Base-by-base conservation (phyloP, 2,888 invertebrate genomes). In the Campoletis raptor region DNA sequence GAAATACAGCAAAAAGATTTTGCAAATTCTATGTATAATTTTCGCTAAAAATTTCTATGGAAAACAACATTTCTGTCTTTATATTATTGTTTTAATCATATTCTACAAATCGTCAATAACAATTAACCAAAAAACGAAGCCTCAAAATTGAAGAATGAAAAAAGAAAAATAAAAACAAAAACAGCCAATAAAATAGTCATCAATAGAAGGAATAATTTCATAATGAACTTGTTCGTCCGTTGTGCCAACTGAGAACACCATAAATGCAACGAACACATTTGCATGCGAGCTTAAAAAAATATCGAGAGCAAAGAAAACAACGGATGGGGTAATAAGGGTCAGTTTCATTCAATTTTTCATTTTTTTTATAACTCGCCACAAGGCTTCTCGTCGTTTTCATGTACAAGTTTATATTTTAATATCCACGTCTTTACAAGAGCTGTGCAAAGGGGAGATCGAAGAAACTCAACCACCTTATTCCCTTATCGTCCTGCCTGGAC, bases 401-500 rank as follows among this genome's bases (percentile, higher is more conserved):
- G 36, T 37, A 61, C 21, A 30, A 66, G 36, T 18, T 40, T 54
- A 24, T 61, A 42, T 40, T 66, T 52, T 52, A 67, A 52, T 52
- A 67, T 48, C 21, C 45, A 21, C 18, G 21, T 15, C 30, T 24
- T 30, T 54, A 40, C 6, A n/a, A 12, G 21, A 69, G 54, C 69
- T 79, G 42, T n/a, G 45, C 74, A 66, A 66, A 73, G 67, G 74
- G 73, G 52, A 61, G 73, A 73, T 81, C 81, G 77, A 80, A 80
- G 77, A 86, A 87, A 86, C 70, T 78, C 73, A 67, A 79, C 64
- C 81, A 77, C 85, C 80, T 88, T 87, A 85, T 87, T 87, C 83
- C 89, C 92, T 93, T 94, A 94, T 93, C 94, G 92, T 90, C 90
- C 93, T 93, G 91, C 91, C 92, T 92, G 91, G 91, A 93, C 93